Evolutionary conservation across 2,113 vertebrate genomes (phyloP), one percentile per base, ranked within the genome.

Genomic region (Petromus typicus): DNA sequence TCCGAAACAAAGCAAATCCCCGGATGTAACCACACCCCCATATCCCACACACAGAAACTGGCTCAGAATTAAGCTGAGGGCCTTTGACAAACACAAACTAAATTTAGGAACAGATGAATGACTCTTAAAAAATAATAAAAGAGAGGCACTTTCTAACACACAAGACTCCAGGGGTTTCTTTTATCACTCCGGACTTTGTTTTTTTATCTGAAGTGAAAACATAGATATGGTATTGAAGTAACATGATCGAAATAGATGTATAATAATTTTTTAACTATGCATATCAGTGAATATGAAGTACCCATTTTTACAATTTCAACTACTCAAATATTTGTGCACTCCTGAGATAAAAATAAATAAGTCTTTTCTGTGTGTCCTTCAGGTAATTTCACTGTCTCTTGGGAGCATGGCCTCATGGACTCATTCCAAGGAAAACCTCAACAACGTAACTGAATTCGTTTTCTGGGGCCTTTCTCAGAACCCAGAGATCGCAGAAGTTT

Each of bases 401-500:
- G 17, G 6, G 3, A 89, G 37, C 32, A 86, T 59, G 25, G 3
- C 18, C 51, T 32, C 0, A 9, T 45, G 34, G 45, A 79, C 5
- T 51, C 61, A 88, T 48, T 30, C 86, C 64, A 94, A 91, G 84
- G 80, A 45, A 66, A 89, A 89, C 34, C 30, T n/a, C 61, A 95
- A 83, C 84, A 97, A 95, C 13, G 94, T 96, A 5, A 95, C 86
- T 57, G 27, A 92, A 64, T 97, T 97, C 75, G 79, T 93, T 54
- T 95, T 97, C 54, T 88, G 8, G 93, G 92, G 96, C 2, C 92
- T 97, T 87, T 95, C 96, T 71, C 90, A 97, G 78, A 95, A 87
- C 54, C 81, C 11, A 87, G 88, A 87, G 3, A 37, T 93, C 7
- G 84, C 95, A 73, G 45, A 93, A 80, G 34, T 90, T 18, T 97